Conservation (phyloP, 2,797 vertebrate genomes). For the Alouatta caraya region DNA sequence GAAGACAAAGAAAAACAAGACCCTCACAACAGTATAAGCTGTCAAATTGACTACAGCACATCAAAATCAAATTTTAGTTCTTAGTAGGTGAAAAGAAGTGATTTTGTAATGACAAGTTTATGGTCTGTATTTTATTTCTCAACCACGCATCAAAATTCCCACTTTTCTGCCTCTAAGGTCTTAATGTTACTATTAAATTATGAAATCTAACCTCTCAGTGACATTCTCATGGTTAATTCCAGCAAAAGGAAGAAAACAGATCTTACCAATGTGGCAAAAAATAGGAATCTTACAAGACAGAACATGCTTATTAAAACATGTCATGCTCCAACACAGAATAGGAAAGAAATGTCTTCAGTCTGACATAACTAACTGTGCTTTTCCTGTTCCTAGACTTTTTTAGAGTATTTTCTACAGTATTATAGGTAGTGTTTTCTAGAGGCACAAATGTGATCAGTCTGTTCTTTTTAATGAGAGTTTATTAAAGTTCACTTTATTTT, state of each 20-base stretch:
- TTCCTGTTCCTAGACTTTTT: not conserved
- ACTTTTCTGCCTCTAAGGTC: not conserved
- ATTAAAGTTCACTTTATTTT: not conserved
- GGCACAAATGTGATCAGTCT: not conserved
- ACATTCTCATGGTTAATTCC: not conserved
- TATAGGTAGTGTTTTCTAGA: not conserved
- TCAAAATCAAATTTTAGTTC: not conserved
- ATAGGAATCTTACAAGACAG: not conserved
- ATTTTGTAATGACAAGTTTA: not conserved
- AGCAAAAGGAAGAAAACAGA: constrained; percentile 22
- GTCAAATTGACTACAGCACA: not conserved
- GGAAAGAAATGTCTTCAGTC: not conserved
- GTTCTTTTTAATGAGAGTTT: not conserved
- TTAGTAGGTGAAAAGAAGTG: not conserved
- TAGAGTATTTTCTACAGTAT: not conserved
- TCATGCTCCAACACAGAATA: not conserved
- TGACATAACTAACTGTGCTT: not conserved
- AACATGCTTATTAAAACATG: not conserved
- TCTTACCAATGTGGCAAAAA: not conserved
- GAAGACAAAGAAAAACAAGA: not conserved
- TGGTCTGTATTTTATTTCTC: not conserved
- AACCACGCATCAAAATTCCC: not conserved
- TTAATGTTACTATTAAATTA: not conserved
- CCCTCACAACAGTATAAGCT: not conserved
- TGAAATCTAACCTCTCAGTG: not conserved